A percentile compares a stretch with the other conserved stretches of the same genome.
Evolutionary conservation across 2,888 invertebrate genomes (phyloP).

Genomic region (Oscheius onirici): DNA sequence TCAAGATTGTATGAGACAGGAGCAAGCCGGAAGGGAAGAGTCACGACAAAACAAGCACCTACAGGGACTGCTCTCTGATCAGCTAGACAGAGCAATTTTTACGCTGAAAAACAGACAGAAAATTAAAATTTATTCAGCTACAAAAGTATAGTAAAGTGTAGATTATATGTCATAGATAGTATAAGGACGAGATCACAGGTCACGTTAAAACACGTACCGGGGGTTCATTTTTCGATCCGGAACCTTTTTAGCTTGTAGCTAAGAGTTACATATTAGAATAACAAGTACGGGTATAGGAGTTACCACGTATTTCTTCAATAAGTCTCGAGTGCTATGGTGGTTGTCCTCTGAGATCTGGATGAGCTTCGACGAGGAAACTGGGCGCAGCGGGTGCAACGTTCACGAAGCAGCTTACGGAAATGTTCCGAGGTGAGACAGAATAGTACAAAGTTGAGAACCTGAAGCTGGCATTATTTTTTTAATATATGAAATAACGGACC

Average conservation of each 20-base stretch:
- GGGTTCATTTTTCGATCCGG: not conserved
- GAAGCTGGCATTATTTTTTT: not conserved
- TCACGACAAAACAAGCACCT: too few relatives aligned
- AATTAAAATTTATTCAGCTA: too few relatives aligned
- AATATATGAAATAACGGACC: conserved; percentile 28
- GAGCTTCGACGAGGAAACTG: conserved; percentile 24
- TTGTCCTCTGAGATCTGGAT: conserved; percentile 26
- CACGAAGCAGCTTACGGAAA: conserved; percentile 53
- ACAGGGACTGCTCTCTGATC: too few relatives aligned
- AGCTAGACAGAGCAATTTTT: too few relatives aligned
- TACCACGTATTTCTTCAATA: not conserved
- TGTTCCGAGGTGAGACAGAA: conserved; percentile 60
- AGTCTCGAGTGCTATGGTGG: conserved; percentile 23
- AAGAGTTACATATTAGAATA: too few relatives aligned
- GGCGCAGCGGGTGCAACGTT: conserved; percentile 34
- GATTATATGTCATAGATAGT: too few relatives aligned
- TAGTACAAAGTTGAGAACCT: conserved; percentile 58
- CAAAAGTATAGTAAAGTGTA: too few relatives aligned
- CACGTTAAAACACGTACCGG: conserved; percentile 7
- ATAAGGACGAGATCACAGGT: conserved; percentile 5
- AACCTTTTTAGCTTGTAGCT: conserved; percentile 17
- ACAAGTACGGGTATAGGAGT: not conserved
- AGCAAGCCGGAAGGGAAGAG: too few relatives aligned
- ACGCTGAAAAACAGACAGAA: too few relatives aligned
- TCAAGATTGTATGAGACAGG: too few relatives aligned